A percentile compares a stretch with the other conserved stretches of the same genome.
Conservation (phyloP, 2,797 vertebrate species). For the Gymnothorax javanicus region DNA sequence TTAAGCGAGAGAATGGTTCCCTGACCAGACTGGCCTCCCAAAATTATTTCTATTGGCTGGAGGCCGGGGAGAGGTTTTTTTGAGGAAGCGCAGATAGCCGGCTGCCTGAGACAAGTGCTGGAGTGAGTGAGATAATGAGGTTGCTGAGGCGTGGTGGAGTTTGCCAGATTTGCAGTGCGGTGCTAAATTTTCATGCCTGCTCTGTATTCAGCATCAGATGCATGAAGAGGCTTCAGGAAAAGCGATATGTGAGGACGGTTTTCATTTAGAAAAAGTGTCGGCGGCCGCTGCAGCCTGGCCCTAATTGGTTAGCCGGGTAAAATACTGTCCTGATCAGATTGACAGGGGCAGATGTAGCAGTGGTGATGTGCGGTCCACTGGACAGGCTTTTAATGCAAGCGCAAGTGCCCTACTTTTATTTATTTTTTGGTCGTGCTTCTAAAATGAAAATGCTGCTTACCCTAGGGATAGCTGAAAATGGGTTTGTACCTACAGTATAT, state of each 20-base stretch:
- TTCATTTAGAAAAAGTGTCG: neutral
- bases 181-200: neutral
- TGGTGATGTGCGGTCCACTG: neutral
- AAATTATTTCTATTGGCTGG: neutral
- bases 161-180: neutral
- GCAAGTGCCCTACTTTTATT: neutral
- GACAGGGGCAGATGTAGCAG: neutral
- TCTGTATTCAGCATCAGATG: neutral
- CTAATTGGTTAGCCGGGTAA: neutral
- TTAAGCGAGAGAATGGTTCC: no score
- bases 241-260: neutral
- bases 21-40: neutral
- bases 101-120: neutral
- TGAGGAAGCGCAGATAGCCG: neutral
- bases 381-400: neutral
- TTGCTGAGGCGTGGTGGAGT: neutral
- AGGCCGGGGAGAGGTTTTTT: neutral
- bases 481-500: neutral
- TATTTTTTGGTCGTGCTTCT: neutral
- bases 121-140: neutral
- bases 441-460: neutral
- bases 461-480: neutral
- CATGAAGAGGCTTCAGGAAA: neutral
- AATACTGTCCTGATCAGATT: neutral
- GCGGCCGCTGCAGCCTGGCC: neutral